Percentiles rank a stretch among this genome's conserved stretches.
Evolutionary conservation across 2,113 vertebrate genomes (phyloP).

Genomic region (Ceuthmochares aereus): DNA sequence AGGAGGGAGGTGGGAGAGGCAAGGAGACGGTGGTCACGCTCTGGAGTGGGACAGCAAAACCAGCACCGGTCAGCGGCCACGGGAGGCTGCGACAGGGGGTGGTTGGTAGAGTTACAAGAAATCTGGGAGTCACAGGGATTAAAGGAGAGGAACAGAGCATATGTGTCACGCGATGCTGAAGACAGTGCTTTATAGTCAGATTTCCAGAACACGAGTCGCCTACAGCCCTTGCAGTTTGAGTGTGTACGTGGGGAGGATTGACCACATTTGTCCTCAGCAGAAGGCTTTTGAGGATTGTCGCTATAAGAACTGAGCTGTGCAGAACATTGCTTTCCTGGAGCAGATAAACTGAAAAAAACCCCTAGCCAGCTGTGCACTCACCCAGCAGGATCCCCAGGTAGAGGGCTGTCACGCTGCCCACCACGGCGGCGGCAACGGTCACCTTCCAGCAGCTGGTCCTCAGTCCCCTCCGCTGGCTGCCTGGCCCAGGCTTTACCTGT

Average conservation of each 20-base stretch:
- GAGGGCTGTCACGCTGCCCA: not conserved
- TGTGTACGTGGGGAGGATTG: not conserved
- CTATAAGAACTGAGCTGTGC: not conserved
- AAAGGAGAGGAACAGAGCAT: not conserved
- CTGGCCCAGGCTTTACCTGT: not conserved
- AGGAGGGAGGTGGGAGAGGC: not conserved
- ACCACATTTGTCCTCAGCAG: not conserved
- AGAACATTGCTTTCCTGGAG: not conserved
- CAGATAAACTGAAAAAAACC: not conserved
- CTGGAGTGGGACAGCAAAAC: not conserved
- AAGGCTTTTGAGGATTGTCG: not conserved
- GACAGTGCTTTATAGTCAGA: not conserved
- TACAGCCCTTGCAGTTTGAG: not conserved
- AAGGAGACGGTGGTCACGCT: not conserved
- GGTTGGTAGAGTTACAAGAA: not conserved
- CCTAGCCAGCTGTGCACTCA: conserved; percentile 26
- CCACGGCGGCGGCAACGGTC: fast-evolving
- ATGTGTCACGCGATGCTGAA: fast-evolving
- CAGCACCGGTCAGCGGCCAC: not conserved
- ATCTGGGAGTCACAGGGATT: not conserved
- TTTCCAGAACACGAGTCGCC: not conserved
- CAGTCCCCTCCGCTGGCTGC: not conserved
- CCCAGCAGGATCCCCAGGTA: conserved; percentile 73
- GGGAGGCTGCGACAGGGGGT: not conserved
- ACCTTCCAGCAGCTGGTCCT: conserved; percentile 1